A percentile compares a stretch with the other conserved stretches of the same genome.
phyloP scores from a whole-genome alignment of 2,797 vertebrate species.

The Neosilurus mollespiculum region DNA sequence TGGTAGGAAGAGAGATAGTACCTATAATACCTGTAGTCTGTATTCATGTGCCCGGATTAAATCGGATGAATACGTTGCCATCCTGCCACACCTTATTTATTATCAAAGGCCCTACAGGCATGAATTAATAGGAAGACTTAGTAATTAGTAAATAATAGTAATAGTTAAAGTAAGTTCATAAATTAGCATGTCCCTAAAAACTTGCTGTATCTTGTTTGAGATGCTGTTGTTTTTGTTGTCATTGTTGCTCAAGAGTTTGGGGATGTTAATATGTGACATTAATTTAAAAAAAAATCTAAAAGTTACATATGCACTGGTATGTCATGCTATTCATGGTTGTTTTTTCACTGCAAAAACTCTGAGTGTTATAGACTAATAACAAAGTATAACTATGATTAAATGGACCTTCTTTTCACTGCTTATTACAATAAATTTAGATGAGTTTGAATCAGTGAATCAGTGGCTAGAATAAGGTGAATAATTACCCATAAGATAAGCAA shows the following conservation, averaged over 20 bases:
- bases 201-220: too few species aligned
- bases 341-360: neutral
- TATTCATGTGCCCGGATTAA: too few species aligned
- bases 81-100: neutral
- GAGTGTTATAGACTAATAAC: neutral
- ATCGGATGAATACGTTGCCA: too few species aligned
- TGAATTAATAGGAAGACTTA: neutral
- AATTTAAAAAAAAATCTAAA: neutral
- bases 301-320: neutral
- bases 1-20: too few species aligned
- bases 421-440: neutral
- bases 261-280: neutral
- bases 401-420: neutral
- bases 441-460: neutral
- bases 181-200: neutral
- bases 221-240: too few species aligned
- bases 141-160: neutral
- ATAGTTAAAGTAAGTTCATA: neutral
- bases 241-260: neutral
- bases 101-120: neutral
- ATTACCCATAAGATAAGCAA: conserved; percentile 94
- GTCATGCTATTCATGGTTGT: neutral
- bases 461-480: neutral
- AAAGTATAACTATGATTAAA: neutral
- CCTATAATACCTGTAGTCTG: too few species aligned